phyloP scores from a whole-genome alignment of 2,113 vertebrate genomes.

The Tamias sibiricus region DNA sequence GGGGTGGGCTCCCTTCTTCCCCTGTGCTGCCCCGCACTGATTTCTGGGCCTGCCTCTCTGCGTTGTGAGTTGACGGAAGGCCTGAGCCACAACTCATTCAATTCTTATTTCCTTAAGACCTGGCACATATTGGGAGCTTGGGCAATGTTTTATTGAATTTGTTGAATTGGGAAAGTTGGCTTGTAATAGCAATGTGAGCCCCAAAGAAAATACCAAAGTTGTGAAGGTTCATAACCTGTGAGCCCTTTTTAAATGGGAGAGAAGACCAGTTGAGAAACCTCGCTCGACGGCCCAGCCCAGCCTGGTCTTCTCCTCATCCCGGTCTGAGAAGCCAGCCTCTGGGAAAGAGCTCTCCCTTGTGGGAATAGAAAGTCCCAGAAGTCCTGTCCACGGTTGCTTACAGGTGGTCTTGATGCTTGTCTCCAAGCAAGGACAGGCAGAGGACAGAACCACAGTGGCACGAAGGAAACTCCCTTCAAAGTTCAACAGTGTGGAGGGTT shows the following conservation, averaged over 20 bases:
- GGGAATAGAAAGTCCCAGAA: neutral
- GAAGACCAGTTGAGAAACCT: neutral
- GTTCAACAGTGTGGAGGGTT: neutral
- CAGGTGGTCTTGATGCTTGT: neutral
- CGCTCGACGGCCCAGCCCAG: neutral
- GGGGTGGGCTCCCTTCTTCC: neutral
- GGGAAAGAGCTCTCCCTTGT: neutral
- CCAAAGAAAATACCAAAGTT: neutral
- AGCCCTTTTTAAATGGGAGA: neutral
- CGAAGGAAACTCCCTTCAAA: neutral
- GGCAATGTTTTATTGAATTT: neutral
- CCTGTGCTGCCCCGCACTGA: fast-evolving
- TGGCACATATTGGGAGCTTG: neutral
- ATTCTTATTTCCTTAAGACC: neutral
- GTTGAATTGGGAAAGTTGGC: neutral
- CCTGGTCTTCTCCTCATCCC: neutral
- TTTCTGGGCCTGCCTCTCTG: neutral
- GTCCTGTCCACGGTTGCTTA: neutral
- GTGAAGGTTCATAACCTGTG: neutral
- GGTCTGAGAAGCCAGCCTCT: neutral
- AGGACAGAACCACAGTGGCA: neutral
- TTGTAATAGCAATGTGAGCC: neutral
- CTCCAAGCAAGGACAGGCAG: constrained; percentile 23
- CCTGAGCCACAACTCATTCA: neutral
- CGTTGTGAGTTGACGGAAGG: neutral